Base-by-base conservation (phyloP, 2,113 vertebrate genomes). In the Salvelinus fontinalis region DNA sequence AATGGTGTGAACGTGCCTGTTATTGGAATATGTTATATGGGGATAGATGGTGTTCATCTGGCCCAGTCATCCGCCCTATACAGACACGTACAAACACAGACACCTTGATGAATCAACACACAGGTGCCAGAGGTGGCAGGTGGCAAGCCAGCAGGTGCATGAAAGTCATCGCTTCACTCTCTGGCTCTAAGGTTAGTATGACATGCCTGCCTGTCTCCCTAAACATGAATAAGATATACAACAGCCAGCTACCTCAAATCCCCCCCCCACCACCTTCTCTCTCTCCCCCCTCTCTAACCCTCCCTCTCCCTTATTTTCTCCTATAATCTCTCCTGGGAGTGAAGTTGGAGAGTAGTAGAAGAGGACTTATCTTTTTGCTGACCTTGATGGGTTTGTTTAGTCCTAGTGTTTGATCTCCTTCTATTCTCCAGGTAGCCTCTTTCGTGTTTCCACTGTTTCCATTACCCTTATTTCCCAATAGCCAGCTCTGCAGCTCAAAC, bases 361-460 rank as follows among this genome's bases (percentile, higher is more conserved):
- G 34, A 34, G 34, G 34, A 34, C 34, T 34, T 34, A 34, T 34
- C 34, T 34, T 34, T 34, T 39, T 39, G 39, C 39, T 39, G 9
- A 44, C 9, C 39, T 44, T 11, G 9, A 44, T 44, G 9, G 39
- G 39, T 44, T 44, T 12, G 39, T 11, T 44, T 44, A 44, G 39
- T 44, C 9, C 9, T 2, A 44, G 39, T 44, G 39, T 44, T 44
- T 44, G 9, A 54, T 54, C 51, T 44, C 44, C 2, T 14, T 49
- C 20, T 26, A 34, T 70, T 13, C 39, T 49, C 39, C 68, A 70
- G 68, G 68, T 49, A 51, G 68, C 68, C 68, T 20, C 20, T 70
- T 54, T 18, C 12, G 51, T 18, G 14, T 54, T 54, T 54, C 51
- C 39, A 49, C 6, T 34, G 68, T 70, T 66, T 67, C 68, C 22